Evolutionary conservation across 2,797 vertebrate genomes (phyloP).

Genomic region (Pygocentrus nattereri): DNA sequence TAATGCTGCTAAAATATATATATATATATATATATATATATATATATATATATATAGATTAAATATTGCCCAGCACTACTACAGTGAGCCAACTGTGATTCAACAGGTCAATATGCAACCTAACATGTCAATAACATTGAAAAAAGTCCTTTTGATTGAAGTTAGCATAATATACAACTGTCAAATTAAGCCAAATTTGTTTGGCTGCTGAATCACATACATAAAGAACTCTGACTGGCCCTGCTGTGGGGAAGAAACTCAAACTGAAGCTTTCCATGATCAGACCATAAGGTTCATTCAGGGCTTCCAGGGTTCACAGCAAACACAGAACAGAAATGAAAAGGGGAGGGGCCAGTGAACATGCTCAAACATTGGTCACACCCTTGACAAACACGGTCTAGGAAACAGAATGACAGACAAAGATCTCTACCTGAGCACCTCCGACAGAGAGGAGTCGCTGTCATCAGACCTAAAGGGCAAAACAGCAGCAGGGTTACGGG

Average conservation of each 20-base stretch:
- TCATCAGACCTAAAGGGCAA: slow-evolving; percentile 99
- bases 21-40: no score
- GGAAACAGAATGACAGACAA: slow-evolving; percentile 75
- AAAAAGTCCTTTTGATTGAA: background rate
- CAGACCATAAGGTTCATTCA: slow-evolving; percentile 66
- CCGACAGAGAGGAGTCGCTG: slow-evolving; percentile 99
- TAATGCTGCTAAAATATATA: no score
- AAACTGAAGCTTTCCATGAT: background rate
- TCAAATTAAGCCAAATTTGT: background rate
- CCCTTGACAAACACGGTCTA: slow-evolving; percentile 52
- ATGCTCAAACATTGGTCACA: slow-evolving; percentile 70
- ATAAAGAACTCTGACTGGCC: background rate
- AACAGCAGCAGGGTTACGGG: slow-evolving; percentile 93
- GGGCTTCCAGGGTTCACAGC: slow-evolving; percentile 48
- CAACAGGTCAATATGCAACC: background rate
- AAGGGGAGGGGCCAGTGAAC: slow-evolving; percentile 57
- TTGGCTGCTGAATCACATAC: background rate
- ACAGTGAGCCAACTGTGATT: no score
- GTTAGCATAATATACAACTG: background rate
- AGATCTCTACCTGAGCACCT: slow-evolving; percentile 99
- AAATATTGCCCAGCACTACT: no score
- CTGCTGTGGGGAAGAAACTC: background rate
- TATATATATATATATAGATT: no score
- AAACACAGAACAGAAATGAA: slow-evolving; percentile 56
- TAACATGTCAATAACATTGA: background rate